These are phyloP conservation scores for Octopus bimaculoides DNA, from an alignment of 1,140 invertebrate species.

Conservation along the genomic window DNA sequence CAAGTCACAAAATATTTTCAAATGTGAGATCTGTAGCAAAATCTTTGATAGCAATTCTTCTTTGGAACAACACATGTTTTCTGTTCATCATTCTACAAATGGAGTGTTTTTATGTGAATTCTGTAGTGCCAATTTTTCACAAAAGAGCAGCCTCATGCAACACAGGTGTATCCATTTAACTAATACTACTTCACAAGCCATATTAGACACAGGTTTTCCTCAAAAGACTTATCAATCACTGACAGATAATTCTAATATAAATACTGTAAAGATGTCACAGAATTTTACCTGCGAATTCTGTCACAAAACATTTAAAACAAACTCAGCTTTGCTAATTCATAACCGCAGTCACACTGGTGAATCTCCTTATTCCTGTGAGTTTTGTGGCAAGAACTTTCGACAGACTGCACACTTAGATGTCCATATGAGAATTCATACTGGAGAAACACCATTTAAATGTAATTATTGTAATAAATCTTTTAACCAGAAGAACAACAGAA, in stretches of 20 bases:
- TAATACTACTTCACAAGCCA: neutral
- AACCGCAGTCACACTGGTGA: slow-evolving; percentile 31
- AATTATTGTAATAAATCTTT: slow-evolving; percentile 58
- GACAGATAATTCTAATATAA: neutral
- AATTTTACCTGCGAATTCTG: neutral
- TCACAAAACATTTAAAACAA: neutral
- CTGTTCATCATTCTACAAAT: neutral
- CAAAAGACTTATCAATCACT: neutral
- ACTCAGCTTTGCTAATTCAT: slow-evolving; percentile 18
- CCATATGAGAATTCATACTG: slow-evolving; percentile 33
- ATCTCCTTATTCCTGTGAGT: slow-evolving; percentile 30
- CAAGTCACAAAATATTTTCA: neutral
- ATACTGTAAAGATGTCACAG: neutral
- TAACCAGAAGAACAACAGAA: neutral
- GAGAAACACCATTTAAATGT: slow-evolving; percentile 61
- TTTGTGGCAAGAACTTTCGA: slow-evolving; percentile 32
- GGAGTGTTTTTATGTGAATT: neutral
- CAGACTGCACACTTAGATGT: slow-evolving; percentile 51
- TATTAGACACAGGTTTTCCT: neutral
- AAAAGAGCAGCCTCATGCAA: neutral
- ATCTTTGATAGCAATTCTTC: neutral
- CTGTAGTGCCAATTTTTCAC: neutral
- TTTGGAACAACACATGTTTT: neutral
- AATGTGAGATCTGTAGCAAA: neutral
- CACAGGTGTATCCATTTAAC: neutral